Conservation (phyloP, 2,113 vertebrate species). For the Paedocypris sp. region DNA sequence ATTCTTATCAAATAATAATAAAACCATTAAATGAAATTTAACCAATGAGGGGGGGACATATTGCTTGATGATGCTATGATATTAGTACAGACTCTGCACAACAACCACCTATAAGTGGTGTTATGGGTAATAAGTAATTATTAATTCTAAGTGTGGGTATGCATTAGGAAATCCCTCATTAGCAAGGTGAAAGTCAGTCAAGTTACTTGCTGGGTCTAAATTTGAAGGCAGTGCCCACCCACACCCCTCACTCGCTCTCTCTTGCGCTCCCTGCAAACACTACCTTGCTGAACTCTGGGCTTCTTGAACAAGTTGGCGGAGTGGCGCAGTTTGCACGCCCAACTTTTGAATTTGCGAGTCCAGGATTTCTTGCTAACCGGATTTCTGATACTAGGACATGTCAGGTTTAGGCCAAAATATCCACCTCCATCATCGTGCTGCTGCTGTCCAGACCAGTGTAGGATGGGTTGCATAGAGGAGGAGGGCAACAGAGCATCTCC, state of each 20-base stretch:
- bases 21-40: background rate
- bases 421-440: conserved; percentile 88
- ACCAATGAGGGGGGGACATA: no score
- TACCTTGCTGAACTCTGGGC: conserved; percentile 86
- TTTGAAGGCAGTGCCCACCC: conserved; percentile 50
- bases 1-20: background rate
- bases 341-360: conserved; percentile 94
- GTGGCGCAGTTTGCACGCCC: conserved; percentile 87
- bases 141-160: conserved; percentile 16
- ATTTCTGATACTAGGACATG: conserved; percentile 96
- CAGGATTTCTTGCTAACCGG: conserved; percentile 95
- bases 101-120: conserved; percentile 17
- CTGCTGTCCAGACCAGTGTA: conserved; percentile 67
- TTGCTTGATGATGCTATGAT: conserved; percentile 18
- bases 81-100: conserved; percentile 26
- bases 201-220: conserved; percentile 42
- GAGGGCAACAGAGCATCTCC: conserved; percentile 63
- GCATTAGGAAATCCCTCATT: conserved; percentile 21
- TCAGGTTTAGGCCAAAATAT: conserved; percentile 97
- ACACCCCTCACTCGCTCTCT: conserved; percentile 61
- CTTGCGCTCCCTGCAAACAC: conserved; percentile 70
- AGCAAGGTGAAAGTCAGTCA: conserved; percentile 22
- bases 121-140: conserved; percentile 26
- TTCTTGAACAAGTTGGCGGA: conserved; percentile 90
- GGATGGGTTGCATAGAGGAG: conserved; percentile 56